A percentile compares a stretch with the other conserved stretches of the same genome.
These are phyloP conservation scores for Eristalis intricaria DNA, from an alignment of 2,888 invertebrate species.

Conservation along the genomic window DNA sequence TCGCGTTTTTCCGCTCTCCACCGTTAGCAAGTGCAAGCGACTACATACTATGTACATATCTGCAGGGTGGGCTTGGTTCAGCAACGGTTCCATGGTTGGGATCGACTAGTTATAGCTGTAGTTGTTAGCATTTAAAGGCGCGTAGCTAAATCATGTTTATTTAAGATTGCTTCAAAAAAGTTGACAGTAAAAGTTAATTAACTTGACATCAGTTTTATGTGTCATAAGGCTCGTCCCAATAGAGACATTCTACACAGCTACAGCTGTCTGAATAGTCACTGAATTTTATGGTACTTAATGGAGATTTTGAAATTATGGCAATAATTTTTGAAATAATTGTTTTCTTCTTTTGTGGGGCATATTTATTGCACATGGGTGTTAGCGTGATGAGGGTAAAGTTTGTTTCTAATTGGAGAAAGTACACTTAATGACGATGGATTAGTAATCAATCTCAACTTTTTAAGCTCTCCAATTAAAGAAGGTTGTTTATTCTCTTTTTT, in stretches of 20 bases:
- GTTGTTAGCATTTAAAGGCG: constrained; percentile 29
- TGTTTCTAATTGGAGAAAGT: constrained; percentile 3
- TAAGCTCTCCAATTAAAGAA: neutral
- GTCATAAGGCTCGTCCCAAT: neutral
- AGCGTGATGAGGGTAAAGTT: neutral
- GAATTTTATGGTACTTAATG: constrained; percentile 27
- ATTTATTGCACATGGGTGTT: neutral
- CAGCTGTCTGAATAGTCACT: constrained; percentile 16
- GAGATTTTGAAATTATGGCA: constrained; percentile 29
- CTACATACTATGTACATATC: neutral
- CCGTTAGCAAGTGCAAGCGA: constrained; percentile 40
- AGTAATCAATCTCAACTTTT: neutral
- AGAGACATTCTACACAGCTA: constrained; percentile 5
- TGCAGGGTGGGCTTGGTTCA: neutral
- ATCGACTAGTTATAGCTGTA: neutral
- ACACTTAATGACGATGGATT: neutral
- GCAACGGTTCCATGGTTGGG: neutral
- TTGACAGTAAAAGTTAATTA: constrained; percentile 39
- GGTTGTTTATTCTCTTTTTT: neutral
- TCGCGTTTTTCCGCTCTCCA: constrained; percentile 5
- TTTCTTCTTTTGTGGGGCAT: constrained; percentile 2
- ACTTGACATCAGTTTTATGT: constrained; percentile 22
- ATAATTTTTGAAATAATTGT: constrained; percentile 8
- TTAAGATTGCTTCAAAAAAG: constrained; percentile 33
- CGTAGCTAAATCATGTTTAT: constrained; percentile 54